Evolutionary conservation across 2,888 invertebrate genomes (phyloP).

Genomic region (Petrolisthes manimaculis): DNA sequence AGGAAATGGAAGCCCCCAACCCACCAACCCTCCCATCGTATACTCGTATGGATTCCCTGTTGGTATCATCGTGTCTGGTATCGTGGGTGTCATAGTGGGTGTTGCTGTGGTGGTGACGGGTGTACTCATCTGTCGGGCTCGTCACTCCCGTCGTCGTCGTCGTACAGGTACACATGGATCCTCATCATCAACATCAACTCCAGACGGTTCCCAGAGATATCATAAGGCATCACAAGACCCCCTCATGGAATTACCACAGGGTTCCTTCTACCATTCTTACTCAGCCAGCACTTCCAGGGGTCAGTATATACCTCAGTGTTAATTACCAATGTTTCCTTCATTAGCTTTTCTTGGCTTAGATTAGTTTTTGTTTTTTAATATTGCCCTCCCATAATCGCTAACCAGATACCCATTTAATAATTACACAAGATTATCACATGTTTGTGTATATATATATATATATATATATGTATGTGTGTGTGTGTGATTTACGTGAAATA

Average conservation of each 20-base stretch:
- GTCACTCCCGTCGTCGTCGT: not conserved
- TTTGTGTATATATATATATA: too few species aligned
- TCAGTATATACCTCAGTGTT: not conserved
- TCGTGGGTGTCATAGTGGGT: constrained; percentile 52
- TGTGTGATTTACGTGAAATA: not conserved
- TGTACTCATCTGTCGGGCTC: constrained; percentile 49
- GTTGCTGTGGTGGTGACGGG: constrained; percentile 51
- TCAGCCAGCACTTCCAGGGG: constrained; percentile 35
- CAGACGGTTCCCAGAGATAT: not conserved
- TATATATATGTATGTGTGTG: not conserved
- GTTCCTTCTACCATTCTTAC: constrained; percentile 31
- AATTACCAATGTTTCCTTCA: too few species aligned
- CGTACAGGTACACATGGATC: not conserved
- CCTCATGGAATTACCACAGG: constrained; percentile 45
- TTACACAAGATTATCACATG: too few species aligned
- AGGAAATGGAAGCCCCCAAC: not conserved
- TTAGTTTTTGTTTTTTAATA: too few species aligned
- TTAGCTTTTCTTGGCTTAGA: too few species aligned
- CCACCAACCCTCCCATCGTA: constrained; percentile 8
- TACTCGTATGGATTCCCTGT: constrained; percentile 5
- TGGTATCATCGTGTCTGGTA: constrained; percentile 30
- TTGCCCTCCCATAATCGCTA: too few species aligned
- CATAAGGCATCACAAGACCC: constrained; percentile 33
- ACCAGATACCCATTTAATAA: too few species aligned
- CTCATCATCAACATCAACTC: constrained; percentile 17